phyloP scores from a whole-genome alignment of 2,888 invertebrate species.

The Stratiomys singularior region DNA sequence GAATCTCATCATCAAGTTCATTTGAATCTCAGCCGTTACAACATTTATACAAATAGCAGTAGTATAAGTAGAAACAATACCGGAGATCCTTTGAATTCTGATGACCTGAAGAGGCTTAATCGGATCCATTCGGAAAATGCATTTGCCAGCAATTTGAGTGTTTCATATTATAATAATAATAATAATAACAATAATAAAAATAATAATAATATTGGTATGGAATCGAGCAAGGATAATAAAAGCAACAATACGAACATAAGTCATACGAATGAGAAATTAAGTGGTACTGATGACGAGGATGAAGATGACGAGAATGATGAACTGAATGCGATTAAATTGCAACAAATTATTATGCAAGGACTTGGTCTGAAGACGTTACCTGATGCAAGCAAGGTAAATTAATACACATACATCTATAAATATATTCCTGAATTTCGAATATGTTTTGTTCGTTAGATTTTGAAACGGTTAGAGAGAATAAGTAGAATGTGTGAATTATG shows the following conservation, averaged over 20 bases:
- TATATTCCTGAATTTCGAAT: background rate
- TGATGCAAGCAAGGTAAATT: slow-evolving; percentile 60
- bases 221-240: background rate
- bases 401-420: no score
- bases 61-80: background rate
- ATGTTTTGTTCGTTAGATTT: no score
- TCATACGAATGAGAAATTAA: no score
- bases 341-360: slow-evolving; percentile 59
- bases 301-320: slow-evolving; percentile 52
- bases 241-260: background rate
- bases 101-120: background rate
- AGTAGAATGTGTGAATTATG: slow-evolving; percentile 13
- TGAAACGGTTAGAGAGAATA: background rate
- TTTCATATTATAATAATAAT: background rate
- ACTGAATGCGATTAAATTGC: slow-evolving; percentile 53
- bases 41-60: background rate
- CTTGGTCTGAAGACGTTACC: slow-evolving; percentile 59
- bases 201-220: background rate
- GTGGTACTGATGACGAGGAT: background rate
- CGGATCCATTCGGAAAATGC: background rate
- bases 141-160: background rate
- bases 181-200: background rate
- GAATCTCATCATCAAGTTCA: slow-evolving; percentile 8
- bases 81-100: background rate
- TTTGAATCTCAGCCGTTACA: background rate